Conservation (phyloP, 2,888 invertebrate species). For the Lasioglossum zephyrum region DNA sequence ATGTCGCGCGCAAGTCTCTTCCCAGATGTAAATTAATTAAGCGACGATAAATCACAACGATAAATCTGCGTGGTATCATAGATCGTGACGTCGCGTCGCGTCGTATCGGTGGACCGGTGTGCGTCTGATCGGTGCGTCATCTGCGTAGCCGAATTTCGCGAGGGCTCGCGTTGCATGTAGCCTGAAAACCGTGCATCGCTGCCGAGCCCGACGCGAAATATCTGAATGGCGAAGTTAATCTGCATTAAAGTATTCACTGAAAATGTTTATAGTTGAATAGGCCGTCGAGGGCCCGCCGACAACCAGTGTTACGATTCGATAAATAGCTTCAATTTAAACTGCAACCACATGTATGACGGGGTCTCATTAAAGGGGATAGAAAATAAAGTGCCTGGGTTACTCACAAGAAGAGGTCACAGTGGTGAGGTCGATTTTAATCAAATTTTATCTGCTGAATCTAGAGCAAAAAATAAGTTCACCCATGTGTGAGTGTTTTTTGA, state of each 20-base stretch:
- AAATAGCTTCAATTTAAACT: slow-evolving; percentile 35
- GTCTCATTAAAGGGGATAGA: background rate
- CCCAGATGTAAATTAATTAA: slow-evolving; percentile 57
- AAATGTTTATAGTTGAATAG: slow-evolving; percentile 40
- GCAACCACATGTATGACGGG: background rate
- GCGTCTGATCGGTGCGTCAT: slow-evolving; percentile 29
- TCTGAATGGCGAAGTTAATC: slow-evolving; percentile 34
- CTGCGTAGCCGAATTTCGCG: slow-evolving; percentile 21
- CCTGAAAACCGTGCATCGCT: slow-evolving; percentile 24
- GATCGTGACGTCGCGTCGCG: slow-evolving; percentile 33
- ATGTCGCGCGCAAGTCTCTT: slow-evolving; percentile 28
- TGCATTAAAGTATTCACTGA: slow-evolving; percentile 45
- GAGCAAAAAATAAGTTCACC: too few species aligned
- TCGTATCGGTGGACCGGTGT: slow-evolving; percentile 7
- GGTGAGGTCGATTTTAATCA: too few species aligned
- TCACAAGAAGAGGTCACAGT: too few species aligned
- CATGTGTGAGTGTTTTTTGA: too few species aligned
- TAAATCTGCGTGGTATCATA: slow-evolving; percentile 47
- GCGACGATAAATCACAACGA: slow-evolving; percentile 22
- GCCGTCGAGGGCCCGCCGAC: slow-evolving; percentile 29
- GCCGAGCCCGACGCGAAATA: slow-evolving; percentile 4
- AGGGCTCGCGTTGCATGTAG: background rate
- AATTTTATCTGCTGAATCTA: too few species aligned
- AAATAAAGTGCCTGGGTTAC: slow-evolving; percentile 10
- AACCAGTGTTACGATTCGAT: slow-evolving; percentile 47